Base-by-base conservation (phyloP, 2,888 invertebrate species). In the Dexiosoma caninum region DNA sequence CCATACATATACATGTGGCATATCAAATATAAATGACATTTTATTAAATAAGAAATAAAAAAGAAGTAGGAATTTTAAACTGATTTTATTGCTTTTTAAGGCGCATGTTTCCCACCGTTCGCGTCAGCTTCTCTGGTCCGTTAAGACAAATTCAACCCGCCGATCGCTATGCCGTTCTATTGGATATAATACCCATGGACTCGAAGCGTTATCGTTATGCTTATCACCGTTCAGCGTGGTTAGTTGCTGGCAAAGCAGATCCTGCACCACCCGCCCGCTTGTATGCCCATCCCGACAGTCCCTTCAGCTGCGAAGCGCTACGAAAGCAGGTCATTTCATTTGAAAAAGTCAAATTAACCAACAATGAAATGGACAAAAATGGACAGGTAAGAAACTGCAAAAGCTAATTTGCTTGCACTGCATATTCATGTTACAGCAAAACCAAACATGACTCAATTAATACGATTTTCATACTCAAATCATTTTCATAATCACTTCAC, bases 181-280 rank as follows among this genome's bases (percentile, higher is more conserved):
- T 98, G 92, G 98, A 98, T 92, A 97, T 98, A 88, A 96, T 98
- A 83, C 97, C 98, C 72, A 97, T 98, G 89, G 98, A 98, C 92
- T 95, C 95, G 91, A 98, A 98, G 91, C 93, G 98, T 82, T 97
- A 97, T 92, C 94, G 98, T 83, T 98, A 98, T 93, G 98, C 98
- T 85, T 98, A 98, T 92, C 98, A 98, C 92, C 94, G 97, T 87
- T 98, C 97, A 83, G 97, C 97, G 69, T 98, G 98, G 98, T 92
- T 98, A 87, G 98, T 98, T 85, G 98, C 98, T 42, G 98, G 98
- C 85, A 98, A 98, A 92, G 98, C 98, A 46, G 98, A 98, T 92
- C 98, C 98, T 30, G 98, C 98, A 86, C 95, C 96, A 59, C 97
- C 97, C 82, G 95, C 96, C 83, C 93, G 98, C 83, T 94, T 98